phyloP scores from a whole-genome alignment of 2,797 vertebrate genomes.

The Spinibarbus caldwelli region DNA sequence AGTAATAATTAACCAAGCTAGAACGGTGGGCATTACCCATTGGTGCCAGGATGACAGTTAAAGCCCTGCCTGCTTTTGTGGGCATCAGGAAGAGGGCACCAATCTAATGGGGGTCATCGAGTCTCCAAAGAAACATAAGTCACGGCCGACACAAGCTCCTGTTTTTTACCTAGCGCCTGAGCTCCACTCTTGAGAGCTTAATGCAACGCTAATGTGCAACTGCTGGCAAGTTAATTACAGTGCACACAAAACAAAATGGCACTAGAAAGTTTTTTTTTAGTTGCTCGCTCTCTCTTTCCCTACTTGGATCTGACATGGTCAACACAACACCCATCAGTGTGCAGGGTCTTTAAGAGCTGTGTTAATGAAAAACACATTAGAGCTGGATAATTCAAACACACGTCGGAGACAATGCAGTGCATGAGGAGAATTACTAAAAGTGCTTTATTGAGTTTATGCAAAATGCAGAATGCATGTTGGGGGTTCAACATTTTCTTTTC shows the following conservation, averaged over 20 bases:
- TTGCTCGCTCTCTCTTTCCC: constrained; percentile 36
- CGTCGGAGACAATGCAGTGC: constrained; percentile 32
- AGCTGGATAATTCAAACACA: constrained; percentile 40
- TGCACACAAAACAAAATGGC: constrained; percentile 57
- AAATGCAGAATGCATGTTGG: not conserved
- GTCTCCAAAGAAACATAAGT: constrained; percentile 46
- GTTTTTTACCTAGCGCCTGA: constrained; percentile 60
- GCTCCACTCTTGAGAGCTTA: constrained; percentile 55
- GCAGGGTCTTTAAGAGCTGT: constrained; percentile 27
- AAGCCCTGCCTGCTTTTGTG: constrained; percentile 29
- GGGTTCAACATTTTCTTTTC: not conserved
- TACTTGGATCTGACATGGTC: constrained; percentile 53
- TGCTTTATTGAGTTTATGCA: constrained; percentile 15
- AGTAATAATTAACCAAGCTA: constrained; percentile 19
- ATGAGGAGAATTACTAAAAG: constrained; percentile 42
- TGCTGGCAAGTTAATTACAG: constrained; percentile 65
- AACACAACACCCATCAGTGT: constrained; percentile 49
- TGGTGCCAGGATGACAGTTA: constrained; percentile 13
- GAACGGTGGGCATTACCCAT: constrained; percentile 18
- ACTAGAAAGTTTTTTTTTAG: constrained; percentile 53
- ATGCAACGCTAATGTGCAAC: constrained; percentile 57
- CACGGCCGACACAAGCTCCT: constrained; percentile 42
- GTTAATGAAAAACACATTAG: constrained; percentile 63
- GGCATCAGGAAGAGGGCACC: constrained; percentile 4
- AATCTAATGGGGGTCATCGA: constrained; percentile 55